Evolutionary conservation across 2,888 invertebrate genomes (phyloP).

Genomic region (Smittia aterrima): DNA sequence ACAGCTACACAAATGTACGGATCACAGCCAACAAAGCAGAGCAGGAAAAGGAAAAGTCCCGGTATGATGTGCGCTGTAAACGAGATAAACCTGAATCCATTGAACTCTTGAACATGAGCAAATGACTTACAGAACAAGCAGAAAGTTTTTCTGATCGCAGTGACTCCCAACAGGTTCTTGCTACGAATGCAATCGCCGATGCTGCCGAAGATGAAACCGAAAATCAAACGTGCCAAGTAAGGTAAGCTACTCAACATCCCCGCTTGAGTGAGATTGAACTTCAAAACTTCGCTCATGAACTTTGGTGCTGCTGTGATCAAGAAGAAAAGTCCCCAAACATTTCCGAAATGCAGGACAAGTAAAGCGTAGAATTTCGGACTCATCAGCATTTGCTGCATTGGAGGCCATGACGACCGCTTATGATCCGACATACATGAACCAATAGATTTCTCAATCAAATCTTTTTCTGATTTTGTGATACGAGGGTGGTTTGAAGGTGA

Average conservation of each 20-base stretch:
- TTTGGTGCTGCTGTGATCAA: conserved; percentile 74
- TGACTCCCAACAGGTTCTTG: conserved; percentile 54
- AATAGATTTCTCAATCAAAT: conserved; percentile 62
- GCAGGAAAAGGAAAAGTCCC: conserved; percentile 57
- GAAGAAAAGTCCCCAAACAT: conserved; percentile 73
- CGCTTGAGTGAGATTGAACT: conserved; percentile 68
- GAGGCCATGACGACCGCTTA: conserved; percentile 61
- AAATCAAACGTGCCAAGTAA: conserved; percentile 65
- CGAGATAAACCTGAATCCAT: conserved; percentile 42
- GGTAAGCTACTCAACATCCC: conserved; percentile 70
- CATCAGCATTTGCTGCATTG: conserved; percentile 60
- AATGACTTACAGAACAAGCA: conserved; percentile 60
- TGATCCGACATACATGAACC: conserved; percentile 57
- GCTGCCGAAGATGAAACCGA: conserved; percentile 69
- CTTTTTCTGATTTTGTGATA: conserved; percentile 62
- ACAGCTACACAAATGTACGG: conserved; percentile 62
- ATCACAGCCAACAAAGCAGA: conserved; percentile 64
- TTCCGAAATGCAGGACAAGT: conserved; percentile 68
- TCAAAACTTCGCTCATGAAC: conserved; percentile 69
- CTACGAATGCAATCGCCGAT: conserved; percentile 64
- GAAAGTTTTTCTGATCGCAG: conserved; percentile 65
- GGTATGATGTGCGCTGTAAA: conserved; percentile 61
- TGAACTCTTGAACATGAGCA: neutral
- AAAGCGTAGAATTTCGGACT: conserved; percentile 71
- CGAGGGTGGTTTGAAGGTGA: conserved; percentile 63